Evolutionary conservation across 2,113 vertebrate species (phyloP).

Genomic region (Macrotus californicus): DNA sequence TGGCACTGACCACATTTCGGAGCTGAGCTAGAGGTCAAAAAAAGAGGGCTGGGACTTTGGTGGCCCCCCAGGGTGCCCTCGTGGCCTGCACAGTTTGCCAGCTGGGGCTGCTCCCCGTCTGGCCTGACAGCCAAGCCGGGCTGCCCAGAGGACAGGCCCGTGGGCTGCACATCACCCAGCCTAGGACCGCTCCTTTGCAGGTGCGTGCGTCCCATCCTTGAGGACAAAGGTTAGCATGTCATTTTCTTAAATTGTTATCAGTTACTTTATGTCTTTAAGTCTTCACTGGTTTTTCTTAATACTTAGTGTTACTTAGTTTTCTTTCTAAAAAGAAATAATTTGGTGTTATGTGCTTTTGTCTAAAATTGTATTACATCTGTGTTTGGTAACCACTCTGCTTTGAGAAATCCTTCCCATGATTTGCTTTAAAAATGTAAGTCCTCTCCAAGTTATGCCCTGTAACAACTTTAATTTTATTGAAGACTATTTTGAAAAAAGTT

Average conservation of each 20-base stretch:
- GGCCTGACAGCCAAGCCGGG: too few species aligned
- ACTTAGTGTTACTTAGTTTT: not conserved
- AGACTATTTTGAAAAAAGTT: not conserved
- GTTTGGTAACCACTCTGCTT: not conserved
- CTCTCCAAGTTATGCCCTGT: not conserved
- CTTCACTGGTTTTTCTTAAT: not conserved
- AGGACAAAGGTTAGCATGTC: not conserved
- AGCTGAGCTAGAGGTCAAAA: not conserved
- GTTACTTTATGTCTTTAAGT: not conserved
- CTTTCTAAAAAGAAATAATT: not conserved
- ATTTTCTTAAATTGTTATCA: not conserved
- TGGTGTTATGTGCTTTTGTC: not conserved
- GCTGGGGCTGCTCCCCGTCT: not conserved
- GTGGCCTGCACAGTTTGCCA: rapidly evolving
- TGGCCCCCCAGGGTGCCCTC: too few species aligned
- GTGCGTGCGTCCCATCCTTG: too few species aligned
- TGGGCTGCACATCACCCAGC: not conserved
- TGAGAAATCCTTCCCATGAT: not conserved
- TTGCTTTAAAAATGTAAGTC: not conserved
- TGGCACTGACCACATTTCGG: not conserved
- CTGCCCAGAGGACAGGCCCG: not conserved
- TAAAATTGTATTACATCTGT: not conserved
- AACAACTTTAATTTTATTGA: not conserved
- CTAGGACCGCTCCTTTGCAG: not conserved
- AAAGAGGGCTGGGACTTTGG: not conserved